A percentile compares a stretch with the other conserved stretches of the same genome.
Conservation (phyloP, 2,113 vertebrate genomes). For the Sus scrofa region T2T-Sscrofa CM000812.6:241392001-241392500, state of each 20-base stretch:
- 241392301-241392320: background rate
- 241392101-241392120: background rate
- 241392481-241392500: background rate
- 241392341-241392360: background rate
- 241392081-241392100: conserved; percentile 46
- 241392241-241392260: background rate
- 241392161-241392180: background rate
- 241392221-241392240: conserved; percentile 17
- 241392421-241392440: background rate
- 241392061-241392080: conserved; percentile 46
- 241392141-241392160: background rate
- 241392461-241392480: background rate
- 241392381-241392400: fast-evolving
- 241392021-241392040: background rate
- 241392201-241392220: background rate
- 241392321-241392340: background rate
- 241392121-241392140: conserved; percentile 30
- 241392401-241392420: background rate
- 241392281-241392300: background rate
- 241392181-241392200: background rate
- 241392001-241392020: background rate
- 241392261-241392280: background rate
- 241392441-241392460: background rate
- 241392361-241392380: background rate
- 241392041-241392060: conserved; percentile 24